Evolutionary conservation across 2,113 vertebrate genomes (phyloP), one percentile per base, ranked within the genome.

Genomic region (Eudyptes chrysolophus): DNA sequence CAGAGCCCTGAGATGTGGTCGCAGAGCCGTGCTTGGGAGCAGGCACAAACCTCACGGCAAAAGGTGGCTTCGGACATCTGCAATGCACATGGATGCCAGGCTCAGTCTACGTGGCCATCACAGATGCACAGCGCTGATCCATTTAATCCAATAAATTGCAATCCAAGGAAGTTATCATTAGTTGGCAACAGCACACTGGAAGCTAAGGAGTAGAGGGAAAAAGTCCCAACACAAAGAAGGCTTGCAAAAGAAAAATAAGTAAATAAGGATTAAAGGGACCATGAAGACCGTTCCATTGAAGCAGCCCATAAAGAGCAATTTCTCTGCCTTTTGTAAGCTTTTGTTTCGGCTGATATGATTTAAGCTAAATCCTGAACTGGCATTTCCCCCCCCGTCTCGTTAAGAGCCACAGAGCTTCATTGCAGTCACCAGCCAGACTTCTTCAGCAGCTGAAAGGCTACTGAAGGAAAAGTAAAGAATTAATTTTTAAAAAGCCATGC

Each of bases 221-320:
- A 86, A 38, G 30, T 61, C 65, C 21, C 46, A 36, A 30, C 26
- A 38, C 29, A 72, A 87, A 77, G 72, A 8, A 68, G 80, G 55
- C 62, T 89, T 78, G 82, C 65, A 70, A 54, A 86, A 90, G 29
- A 80, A 90, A 94, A 92, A 52, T 55, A 88, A 83, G 36, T 44
- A 64, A 92, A 81, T 54, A 92, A 89, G 85, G 95, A 89, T 93
- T 89, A 92, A 96, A 94, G 88, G 40, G 58, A 44, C 92, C 80
- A 61, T 16, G 46, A 93, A 75, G 55, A 74, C 79, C 87, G 54
- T 68, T 95, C 60, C 74, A 68, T 55, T 55, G 72, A 83, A 87
- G 60, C 89, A 81, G 82, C 69, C 84, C 61, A 77, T 61, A 95
- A 96, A 97, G 84, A 94, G 71, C 76, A 74, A 95, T 94, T 95